These are phyloP conservation scores for Philonicus albiceps DNA, from an alignment of 2,888 invertebrate genomes.

Conservation along the genomic window DNA sequence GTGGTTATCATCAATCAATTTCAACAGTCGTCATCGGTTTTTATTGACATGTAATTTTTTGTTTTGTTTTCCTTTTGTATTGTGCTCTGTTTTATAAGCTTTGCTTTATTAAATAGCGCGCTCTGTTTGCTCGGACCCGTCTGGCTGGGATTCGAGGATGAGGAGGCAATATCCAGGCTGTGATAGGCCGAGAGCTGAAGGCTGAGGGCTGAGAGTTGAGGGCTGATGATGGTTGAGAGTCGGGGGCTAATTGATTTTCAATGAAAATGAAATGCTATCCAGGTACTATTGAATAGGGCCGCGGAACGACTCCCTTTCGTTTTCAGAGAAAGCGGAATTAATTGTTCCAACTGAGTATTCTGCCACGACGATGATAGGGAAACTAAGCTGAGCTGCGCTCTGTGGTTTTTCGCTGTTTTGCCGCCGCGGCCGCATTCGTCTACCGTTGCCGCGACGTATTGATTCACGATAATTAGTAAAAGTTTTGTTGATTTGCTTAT, in stretches of 20 bases:
- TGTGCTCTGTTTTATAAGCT: constrained; percentile 3
- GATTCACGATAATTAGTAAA: constrained; percentile 15
- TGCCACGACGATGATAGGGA: not conserved
- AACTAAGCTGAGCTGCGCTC: constrained; percentile 3
- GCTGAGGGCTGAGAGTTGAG: not conserved
- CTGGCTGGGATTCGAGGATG: not conserved
- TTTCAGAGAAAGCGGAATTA: constrained; percentile 15
- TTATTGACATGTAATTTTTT: constrained; percentile 20
- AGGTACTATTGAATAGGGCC: not conserved
- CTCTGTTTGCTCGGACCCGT: not conserved
- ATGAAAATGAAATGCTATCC: constrained; percentile 1
- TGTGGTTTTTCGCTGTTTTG: not conserved
- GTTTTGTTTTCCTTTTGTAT: not conserved
- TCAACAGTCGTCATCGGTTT: constrained; percentile 26
- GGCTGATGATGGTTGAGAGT: not conserved
- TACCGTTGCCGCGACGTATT: not conserved
- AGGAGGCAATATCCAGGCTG: not conserved
- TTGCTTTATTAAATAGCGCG: not conserved
- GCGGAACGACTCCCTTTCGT: not conserved
- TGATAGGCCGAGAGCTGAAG: too few relatives aligned
- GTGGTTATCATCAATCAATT: constrained; percentile 29
- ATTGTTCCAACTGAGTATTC: constrained; percentile 13
- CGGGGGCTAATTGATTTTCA: constrained; percentile 27
- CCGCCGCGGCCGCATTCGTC: not conserved
- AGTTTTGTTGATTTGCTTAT: constrained; percentile 6